These are phyloP conservation scores for Mustela nigripes DNA, from an alignment of 2,113 vertebrate species.

Conservation along the genomic window DNA sequence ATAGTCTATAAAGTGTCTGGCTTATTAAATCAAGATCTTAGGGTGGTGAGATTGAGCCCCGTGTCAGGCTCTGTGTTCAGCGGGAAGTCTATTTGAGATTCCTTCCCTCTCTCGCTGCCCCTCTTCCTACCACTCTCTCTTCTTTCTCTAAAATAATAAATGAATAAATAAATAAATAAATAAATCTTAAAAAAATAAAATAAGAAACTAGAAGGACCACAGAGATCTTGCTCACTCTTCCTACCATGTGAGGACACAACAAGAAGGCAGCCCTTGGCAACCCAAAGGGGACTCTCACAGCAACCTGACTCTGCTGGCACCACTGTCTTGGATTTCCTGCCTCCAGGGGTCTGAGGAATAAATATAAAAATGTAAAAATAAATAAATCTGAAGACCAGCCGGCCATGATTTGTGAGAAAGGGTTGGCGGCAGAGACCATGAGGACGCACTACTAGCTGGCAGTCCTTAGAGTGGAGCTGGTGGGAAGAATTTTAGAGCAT, in stretches of 20 bases:
- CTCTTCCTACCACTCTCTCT: neutral
- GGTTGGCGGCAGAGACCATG: no score
- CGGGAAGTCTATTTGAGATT: neutral
- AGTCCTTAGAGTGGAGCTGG: no score
- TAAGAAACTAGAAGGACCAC: neutral
- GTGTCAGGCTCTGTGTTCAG: no score
- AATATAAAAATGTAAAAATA: neutral
- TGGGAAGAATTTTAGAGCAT: no score
- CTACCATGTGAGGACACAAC: neutral
- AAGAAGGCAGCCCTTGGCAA: neutral
- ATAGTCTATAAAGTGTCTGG: neutral
- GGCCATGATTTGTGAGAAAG: no score
- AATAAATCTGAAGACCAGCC: no score
- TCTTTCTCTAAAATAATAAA: neutral
- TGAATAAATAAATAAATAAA: neutral
- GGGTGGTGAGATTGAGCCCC: neutral
- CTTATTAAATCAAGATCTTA: neutral
- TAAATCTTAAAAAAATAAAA: neutral
- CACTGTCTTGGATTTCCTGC: neutral
- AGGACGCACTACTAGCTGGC: no score
- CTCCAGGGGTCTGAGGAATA: neutral
- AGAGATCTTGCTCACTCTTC: no score
- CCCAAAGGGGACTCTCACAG: no score
- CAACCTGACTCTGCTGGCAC: neutral
- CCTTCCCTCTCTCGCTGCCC: neutral